Percentiles rank a stretch among this genome's conserved stretches.
phyloP scores from a whole-genome alignment of 2,888 invertebrate genomes.

The Caenorhabditis imperialis region DNA sequence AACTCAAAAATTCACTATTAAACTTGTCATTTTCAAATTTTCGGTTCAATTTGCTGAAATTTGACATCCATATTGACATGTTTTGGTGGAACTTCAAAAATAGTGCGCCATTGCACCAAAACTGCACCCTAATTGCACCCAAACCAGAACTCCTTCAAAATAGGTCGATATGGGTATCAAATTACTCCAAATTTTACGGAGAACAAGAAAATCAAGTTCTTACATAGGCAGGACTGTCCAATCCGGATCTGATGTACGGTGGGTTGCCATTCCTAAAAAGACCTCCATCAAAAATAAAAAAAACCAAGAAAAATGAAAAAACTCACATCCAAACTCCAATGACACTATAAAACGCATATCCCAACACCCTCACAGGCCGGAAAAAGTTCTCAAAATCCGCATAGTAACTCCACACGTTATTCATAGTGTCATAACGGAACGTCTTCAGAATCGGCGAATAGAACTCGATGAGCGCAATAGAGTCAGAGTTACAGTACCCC shows the following conservation, averaged over 20 bases:
- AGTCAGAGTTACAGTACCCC: conserved; percentile 25
- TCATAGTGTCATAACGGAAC: conserved; percentile 24
- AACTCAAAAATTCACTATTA: too few species aligned
- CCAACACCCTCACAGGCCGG: conserved; percentile 26
- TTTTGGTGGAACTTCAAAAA: too few species aligned
- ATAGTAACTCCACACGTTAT: conserved; percentile 23
- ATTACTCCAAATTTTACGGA: too few species aligned
- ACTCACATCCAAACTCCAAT: conserved; percentile 28
- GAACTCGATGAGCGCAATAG: conserved; percentile 24
- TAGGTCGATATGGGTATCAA: too few species aligned
- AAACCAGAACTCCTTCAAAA: too few species aligned
- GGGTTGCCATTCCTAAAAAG: conserved; percentile 14
- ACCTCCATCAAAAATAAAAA: not conserved
- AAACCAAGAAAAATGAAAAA: not conserved
- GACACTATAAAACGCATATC: conserved; percentile 19
- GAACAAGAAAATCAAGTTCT: too few species aligned
- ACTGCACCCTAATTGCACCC: too few species aligned
- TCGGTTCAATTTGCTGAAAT: too few species aligned
- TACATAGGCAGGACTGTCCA: conserved; percentile 11
- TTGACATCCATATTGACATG: too few species aligned
- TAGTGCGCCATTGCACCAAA: too few species aligned
- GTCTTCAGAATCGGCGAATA: conserved; percentile 12
- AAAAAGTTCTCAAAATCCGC: conserved; percentile 6
- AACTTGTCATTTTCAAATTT: too few species aligned
- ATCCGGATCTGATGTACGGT: conserved; percentile 14